A percentile compares a stretch with the other conserved stretches of the same genome.
Evolutionary conservation across 2,113 vertebrate species (phyloP).

Genomic region (Lanius collurio): DNA sequence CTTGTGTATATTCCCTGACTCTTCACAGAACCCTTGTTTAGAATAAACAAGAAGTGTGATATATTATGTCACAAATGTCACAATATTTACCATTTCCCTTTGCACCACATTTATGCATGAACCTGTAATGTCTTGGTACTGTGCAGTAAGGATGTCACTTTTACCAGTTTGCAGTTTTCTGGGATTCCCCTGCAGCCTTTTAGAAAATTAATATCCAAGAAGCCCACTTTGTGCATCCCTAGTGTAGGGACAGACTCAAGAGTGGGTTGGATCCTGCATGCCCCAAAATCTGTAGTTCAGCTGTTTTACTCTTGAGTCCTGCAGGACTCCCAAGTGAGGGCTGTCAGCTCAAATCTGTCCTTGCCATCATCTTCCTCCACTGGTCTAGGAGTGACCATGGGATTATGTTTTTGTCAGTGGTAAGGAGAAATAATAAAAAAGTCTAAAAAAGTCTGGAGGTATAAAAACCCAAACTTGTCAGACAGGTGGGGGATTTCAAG

Average conservation of each 20-base stretch:
- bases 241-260: neutral
- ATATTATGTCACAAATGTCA: neutral
- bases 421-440: neutral
- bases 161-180: neutral
- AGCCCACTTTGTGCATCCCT: neutral
- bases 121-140: neutral
- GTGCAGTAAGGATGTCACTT: neutral
- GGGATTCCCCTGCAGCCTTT: neutral
- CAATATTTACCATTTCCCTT: neutral
- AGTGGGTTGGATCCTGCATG: neutral
- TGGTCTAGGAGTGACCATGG: neutral
- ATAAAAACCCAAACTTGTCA: neutral
- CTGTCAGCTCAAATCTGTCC: neutral
- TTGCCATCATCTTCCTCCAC: neutral
- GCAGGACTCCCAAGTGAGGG: neutral
- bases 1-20: neutral
- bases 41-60: neutral
- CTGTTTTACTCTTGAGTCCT: neutral
- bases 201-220: neutral
- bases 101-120: neutral
- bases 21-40: neutral
- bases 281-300: neutral
- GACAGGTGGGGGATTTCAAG: neutral
- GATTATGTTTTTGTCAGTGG: neutral
- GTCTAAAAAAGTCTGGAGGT: neutral